These are phyloP conservation scores for Elgaria multicarinata DNA, from an alignment of 2,113 vertebrate genomes.

Conservation along the genomic window DNA sequence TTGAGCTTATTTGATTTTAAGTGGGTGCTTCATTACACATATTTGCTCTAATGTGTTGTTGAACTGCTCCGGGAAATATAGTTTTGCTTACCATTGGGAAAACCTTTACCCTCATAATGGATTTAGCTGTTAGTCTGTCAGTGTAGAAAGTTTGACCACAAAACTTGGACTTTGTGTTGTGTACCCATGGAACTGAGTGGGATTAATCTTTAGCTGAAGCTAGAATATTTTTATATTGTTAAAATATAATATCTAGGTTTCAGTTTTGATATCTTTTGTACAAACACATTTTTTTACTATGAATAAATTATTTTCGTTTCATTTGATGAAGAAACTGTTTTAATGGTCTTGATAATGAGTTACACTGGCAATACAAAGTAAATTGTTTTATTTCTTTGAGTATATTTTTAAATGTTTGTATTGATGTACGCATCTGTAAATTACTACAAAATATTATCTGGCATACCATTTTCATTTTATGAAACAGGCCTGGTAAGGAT, in stretches of 20 bases:
- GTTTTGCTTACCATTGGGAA: background rate
- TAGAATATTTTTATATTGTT: background rate
- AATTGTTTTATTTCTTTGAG: background rate
- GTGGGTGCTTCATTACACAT: background rate
- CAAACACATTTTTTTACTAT: background rate
- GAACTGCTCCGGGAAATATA: background rate
- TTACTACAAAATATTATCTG: background rate
- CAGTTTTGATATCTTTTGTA: background rate
- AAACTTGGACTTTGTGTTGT: conserved; percentile 27
- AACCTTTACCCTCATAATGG: background rate
- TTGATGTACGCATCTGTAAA: background rate
- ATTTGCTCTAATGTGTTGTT: background rate
- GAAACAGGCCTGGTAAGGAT: background rate
- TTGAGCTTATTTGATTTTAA: background rate
- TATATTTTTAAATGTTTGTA: background rate
- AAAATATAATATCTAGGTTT: background rate
- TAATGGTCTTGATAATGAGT: background rate
- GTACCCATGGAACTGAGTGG: background rate
- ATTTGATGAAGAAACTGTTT: background rate
- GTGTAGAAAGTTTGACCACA: background rate
- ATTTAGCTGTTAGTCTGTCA: background rate
- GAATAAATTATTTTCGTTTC: background rate
- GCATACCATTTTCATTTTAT: background rate
- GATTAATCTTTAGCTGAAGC: background rate
- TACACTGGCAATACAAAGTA: background rate